These are phyloP conservation scores for Tachysurus vachellii DNA, from an alignment of 2,113 vertebrate species.

Conservation along the genomic window DNA sequence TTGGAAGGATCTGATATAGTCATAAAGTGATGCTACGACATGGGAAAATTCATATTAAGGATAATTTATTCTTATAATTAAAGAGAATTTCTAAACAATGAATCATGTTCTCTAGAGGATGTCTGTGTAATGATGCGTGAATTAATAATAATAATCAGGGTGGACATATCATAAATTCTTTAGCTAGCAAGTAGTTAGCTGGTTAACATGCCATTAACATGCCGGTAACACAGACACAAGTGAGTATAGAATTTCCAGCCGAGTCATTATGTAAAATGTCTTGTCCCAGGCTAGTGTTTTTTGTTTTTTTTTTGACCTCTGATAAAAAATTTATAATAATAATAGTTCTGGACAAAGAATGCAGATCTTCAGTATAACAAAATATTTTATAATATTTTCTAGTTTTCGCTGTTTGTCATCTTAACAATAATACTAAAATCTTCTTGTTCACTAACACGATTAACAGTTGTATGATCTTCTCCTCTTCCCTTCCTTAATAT, in stretches of 20 bases:
- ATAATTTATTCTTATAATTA: neutral
- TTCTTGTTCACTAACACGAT: conserved; percentile 15
- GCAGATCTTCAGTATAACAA: neutral
- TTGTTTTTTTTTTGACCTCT: neutral
- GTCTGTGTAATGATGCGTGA: neutral
- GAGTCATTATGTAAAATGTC: no score
- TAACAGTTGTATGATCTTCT: conserved; percentile 30
- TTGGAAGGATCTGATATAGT: neutral
- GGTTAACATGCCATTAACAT: neutral
- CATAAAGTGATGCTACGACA: neutral
- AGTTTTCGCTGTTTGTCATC: neutral
- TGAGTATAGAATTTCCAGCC: neutral
- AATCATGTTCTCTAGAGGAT: neutral
- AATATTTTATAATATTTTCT: neutral
- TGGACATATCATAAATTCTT: neutral
- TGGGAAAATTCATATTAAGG: neutral
- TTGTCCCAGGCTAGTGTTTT: neutral
- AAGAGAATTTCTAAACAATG: neutral
- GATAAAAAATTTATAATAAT: neutral
- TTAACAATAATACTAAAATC: neutral
- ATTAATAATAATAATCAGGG: neutral
- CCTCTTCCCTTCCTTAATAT: neutral
- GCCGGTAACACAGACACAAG: neutral
- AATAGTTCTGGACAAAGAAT: neutral
- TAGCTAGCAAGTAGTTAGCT: neutral